Conservation (phyloP, 2,888 invertebrate genomes). For the Eupithecia exiguata region DNA sequence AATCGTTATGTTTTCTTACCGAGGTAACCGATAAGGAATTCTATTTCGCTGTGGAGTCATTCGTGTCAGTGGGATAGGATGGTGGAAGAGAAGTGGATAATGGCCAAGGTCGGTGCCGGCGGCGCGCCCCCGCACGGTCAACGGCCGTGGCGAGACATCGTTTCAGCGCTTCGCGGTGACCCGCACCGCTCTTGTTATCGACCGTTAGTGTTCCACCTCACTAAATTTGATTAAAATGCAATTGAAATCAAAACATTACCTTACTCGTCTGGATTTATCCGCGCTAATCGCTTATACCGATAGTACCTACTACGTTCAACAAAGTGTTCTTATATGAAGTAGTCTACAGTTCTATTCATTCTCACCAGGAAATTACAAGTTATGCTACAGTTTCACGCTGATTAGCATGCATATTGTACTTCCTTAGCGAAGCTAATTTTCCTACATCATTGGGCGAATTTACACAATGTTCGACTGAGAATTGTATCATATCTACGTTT, state of each 20-base stretch:
- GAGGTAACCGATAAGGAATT: not conserved
- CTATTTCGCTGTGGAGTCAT: constrained; percentile 20
- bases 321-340: not conserved
- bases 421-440: constrained; percentile 40
- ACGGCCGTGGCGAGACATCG: constrained; percentile 70
- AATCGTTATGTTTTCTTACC: constrained; percentile 11
- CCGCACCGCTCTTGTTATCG: constrained; percentile 73
- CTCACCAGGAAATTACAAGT: constrained; percentile 43
- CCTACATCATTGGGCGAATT: constrained; percentile 39
- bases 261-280: constrained; percentile 28
- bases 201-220: constrained; percentile 67
- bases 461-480: constrained; percentile 19
- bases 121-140: constrained; percentile 75
- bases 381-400: constrained; percentile 28
- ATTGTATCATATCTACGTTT: constrained; percentile 38
- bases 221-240: constrained; percentile 63
- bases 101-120: constrained; percentile 71
- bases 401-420: constrained; percentile 34
- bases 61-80: constrained; percentile 36
- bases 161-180: constrained; percentile 66
- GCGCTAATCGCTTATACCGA: not conserved
- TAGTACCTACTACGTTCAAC: not conserved
- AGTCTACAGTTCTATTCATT: constrained; percentile 7
- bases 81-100: constrained; percentile 52
- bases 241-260: constrained; percentile 33